These are phyloP conservation scores for Ormyrus rosae DNA, from an alignment of 2,888 invertebrate species.

Conservation along the genomic window DNA sequence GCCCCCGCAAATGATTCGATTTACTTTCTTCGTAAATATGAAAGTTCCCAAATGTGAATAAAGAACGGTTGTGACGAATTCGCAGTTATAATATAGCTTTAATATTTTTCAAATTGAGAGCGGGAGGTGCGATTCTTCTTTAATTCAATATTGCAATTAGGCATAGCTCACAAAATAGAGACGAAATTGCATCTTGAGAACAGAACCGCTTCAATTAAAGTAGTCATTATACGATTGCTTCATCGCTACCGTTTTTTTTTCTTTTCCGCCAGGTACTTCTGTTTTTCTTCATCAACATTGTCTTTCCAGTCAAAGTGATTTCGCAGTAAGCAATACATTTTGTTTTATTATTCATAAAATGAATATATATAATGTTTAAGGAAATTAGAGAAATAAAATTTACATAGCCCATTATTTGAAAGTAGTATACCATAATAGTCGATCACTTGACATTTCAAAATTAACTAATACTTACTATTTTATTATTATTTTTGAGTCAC, in stretches of 20 bases:
- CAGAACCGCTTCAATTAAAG: not conserved
- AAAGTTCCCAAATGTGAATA: no score
- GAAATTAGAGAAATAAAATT: not conserved
- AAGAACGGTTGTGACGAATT: no score
- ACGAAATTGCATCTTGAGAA: no score
- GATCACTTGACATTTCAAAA: not conserved
- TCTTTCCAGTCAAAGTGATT: not conserved
- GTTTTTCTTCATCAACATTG: conserved; percentile 7
- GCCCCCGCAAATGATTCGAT: no score
- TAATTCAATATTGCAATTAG: no score
- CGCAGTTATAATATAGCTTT: no score
- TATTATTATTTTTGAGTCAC: no score
- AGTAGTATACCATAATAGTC: not conserved
- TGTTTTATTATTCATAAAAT: not conserved
- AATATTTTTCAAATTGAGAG: no score
- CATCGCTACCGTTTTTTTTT: not conserved
- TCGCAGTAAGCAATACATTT: conserved; percentile 31
- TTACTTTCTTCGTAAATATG: no score
- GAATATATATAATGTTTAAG: not conserved
- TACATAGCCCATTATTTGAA: not conserved
- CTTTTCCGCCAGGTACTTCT: conserved; percentile 19
- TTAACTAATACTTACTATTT: not conserved
- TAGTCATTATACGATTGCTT: not conserved
- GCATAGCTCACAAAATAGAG: no score
- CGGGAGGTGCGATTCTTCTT: no score